Conservation (phyloP, 2,888 invertebrate species). For the Volucella zonaria region DNA sequence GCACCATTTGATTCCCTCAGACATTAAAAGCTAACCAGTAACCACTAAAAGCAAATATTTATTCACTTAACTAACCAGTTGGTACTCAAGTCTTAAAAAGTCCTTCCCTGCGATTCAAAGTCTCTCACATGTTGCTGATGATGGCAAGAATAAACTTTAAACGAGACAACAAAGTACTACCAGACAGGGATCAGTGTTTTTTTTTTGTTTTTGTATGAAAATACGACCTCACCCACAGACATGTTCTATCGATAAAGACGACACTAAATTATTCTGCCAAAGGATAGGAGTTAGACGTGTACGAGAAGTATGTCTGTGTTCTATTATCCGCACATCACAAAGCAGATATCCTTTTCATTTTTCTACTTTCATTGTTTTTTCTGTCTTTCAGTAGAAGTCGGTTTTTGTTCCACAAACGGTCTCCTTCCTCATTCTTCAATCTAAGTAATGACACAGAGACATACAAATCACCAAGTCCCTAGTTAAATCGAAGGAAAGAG, state of each 20-base stretch:
- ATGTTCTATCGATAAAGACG: constrained; percentile 69
- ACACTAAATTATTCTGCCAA: constrained; percentile 66
- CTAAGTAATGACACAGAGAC: constrained; percentile 45
- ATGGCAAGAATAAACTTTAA: constrained; percentile 59
- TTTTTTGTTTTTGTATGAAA: constrained; percentile 1
- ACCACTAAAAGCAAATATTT: no score
- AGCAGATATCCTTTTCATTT: constrained; percentile 20
- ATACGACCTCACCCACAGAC: constrained; percentile 56
- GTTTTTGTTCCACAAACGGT: background rate
- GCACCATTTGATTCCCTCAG: background rate
- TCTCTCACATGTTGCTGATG: constrained; percentile 66
- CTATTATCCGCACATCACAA: constrained; percentile 58
- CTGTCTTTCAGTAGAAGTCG: no score
- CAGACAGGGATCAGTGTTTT: constrained; percentile 51
- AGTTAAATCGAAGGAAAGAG: constrained; percentile 10
- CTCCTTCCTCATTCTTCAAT: constrained; percentile 31
- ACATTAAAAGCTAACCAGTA: no score
- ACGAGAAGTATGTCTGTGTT: constrained; percentile 26
- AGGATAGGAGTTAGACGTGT: constrained; percentile 15
- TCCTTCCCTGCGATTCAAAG: no score
- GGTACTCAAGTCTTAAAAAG: no score
- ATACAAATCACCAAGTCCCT: constrained; percentile 27
- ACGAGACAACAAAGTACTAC: constrained; percentile 65
- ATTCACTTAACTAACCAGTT: no score
- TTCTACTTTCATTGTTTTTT: background rate